Percentiles rank a stretch among this genome's conserved stretches.
Conservation (phyloP, 2,113 vertebrate species). For the Camelus dromedarius region DNA sequence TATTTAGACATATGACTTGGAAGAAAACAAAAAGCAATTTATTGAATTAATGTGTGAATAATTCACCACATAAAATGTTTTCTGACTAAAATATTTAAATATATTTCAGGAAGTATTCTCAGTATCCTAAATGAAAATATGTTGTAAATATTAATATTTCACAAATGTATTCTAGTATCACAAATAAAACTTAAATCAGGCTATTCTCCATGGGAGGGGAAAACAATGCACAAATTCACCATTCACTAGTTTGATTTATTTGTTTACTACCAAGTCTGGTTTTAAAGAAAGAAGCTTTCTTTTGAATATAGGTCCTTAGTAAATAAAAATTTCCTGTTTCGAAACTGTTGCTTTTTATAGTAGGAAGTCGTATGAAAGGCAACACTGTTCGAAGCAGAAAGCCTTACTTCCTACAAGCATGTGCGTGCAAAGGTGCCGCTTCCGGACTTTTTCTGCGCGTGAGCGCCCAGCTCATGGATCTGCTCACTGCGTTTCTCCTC, state of each 20-base stretch:
- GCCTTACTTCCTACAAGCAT: background rate
- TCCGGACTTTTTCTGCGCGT: background rate
- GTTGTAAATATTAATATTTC: background rate
- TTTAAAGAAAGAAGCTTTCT: slow-evolving; percentile 14
- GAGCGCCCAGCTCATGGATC: background rate
- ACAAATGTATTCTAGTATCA: background rate
- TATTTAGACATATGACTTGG: background rate
- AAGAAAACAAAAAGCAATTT: slow-evolving; percentile 14
- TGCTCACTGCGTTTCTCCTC: too few species aligned
- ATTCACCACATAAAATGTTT: background rate
- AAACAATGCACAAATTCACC: background rate
- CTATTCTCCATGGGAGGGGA: background rate
- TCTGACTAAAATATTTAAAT: background rate
- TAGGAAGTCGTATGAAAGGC: background rate
- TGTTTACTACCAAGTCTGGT: background rate
- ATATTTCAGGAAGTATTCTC: background rate
- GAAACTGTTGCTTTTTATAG: background rate
- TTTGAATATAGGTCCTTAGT: background rate
- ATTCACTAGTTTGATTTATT: background rate
- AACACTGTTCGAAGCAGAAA: background rate
- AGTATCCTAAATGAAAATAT: background rate
- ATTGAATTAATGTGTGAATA: slow-evolving; percentile 6
- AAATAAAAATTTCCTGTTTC: background rate
- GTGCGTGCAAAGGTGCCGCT: background rate
- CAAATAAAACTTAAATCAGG: background rate